Percentiles rank a stretch among this genome's conserved stretches.
Conservation (phyloP, 2,113 vertebrate species). For the Chinchilla lanigera region DNA sequence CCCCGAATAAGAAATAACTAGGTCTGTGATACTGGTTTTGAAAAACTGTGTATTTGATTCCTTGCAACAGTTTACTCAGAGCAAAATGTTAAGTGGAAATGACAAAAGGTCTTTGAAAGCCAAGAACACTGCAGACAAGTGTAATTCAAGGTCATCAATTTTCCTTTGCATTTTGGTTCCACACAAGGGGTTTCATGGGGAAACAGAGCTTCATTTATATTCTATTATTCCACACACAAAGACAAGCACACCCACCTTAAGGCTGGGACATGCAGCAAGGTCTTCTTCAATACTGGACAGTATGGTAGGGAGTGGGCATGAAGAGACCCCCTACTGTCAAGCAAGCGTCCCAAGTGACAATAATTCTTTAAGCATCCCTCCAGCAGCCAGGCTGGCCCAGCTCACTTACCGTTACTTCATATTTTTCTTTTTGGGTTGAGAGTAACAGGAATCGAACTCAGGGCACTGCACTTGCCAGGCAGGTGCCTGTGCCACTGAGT, state of each 20-base stretch:
- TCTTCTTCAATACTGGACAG: not conserved
- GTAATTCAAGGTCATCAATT: conserved; percentile 55
- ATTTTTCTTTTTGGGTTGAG: not conserved
- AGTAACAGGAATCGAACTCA: no score
- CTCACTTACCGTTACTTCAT: not conserved
- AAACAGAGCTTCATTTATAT: conserved; percentile 14
- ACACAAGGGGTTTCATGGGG: conserved; percentile 36
- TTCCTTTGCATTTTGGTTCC: conserved; percentile 58
- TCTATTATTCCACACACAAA: not conserved
- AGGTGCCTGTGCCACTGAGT: no score
- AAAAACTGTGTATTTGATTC: conserved; percentile 52
- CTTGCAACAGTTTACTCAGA: not conserved
- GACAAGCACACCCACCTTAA: not conserved
- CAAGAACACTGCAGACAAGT: conserved; percentile 43
- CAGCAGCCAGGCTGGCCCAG: not conserved
- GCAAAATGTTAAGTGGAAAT: conserved; percentile 15
- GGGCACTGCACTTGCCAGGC: no score
- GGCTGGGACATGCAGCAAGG: not conserved
- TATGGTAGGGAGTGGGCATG: not conserved
- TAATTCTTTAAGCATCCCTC: not conserved
- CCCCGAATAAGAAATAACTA: conserved; percentile 21
- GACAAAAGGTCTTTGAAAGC: conserved; percentile 37
- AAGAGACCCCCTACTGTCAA: not conserved
- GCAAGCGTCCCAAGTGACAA: not conserved
- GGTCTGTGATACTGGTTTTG: conserved; percentile 20